Evolutionary conservation across 92 coral and sea anemone genomes (phyloP).

Genomic region (Siderastrea radians): DNA sequence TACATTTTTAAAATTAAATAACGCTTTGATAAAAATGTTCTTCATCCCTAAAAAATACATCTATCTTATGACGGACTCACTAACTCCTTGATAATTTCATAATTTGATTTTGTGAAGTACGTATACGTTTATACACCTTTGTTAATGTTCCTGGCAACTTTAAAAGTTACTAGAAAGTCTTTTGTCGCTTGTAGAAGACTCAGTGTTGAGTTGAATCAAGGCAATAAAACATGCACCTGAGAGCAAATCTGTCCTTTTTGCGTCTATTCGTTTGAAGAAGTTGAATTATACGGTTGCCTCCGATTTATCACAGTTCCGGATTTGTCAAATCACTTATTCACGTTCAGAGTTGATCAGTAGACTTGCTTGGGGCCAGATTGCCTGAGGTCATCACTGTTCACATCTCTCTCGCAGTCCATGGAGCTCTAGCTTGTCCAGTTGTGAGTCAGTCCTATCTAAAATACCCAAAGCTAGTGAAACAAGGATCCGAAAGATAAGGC

Average conservation of each 20-base stretch:
- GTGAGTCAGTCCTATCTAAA: neutral
- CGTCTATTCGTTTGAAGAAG: neutral
- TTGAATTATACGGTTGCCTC: neutral
- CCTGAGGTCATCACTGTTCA: neutral
- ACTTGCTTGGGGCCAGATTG: too few species aligned
- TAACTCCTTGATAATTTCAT: neutral
- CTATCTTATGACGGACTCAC: slow-evolving; percentile 1
- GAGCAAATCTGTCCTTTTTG: neutral
- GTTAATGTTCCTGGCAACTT: too few species aligned
- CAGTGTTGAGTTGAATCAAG: too few species aligned
- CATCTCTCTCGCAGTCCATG: neutral
- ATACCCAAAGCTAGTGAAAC: slow-evolving; percentile 49
- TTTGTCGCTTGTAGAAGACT: too few species aligned
- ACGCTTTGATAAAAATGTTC: slow-evolving; percentile 19
- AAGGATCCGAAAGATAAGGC: slow-evolving; percentile 44
- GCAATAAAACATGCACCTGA: too few species aligned
- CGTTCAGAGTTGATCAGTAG: neutral
- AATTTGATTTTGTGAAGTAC: too few species aligned
- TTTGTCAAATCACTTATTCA: neutral
- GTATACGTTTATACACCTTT: too few species aligned
- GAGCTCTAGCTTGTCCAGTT: neutral
- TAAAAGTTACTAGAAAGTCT: too few species aligned
- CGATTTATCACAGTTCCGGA: neutral
- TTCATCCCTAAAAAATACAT: slow-evolving; percentile 18
- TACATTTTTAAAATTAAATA: slow-evolving; percentile 26